Base-by-base conservation (phyloP, 2,797 vertebrate genomes). In the Ctenopoma kingsleyae region DNA sequence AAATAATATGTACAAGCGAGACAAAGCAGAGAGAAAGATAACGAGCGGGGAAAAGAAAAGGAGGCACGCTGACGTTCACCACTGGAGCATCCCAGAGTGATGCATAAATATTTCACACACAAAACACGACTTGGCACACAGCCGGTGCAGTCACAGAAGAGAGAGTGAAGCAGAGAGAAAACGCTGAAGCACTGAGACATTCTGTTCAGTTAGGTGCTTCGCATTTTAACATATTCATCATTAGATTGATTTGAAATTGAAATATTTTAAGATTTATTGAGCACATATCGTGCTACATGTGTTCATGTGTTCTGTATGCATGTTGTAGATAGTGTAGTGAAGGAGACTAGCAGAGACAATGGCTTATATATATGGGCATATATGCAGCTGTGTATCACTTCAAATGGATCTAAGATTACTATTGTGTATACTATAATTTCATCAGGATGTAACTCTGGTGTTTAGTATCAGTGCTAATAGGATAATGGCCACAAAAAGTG, bases 51-150 rank as follows among this genome's bases (percentile, higher is more conserved):
- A 61, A 59, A 56, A 68, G 57, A 63, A 59, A 72, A 51, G 72
- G 52, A 76, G 67, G 67, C 47, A 75, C 66, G 76, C 80, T 85
- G 85, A 71, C 32, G 52, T 79, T 89, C 81, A 77, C 81, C 80
- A 73, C 71, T 76, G 81, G 83, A 87, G 75, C 75, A 85, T 83
- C 72, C 78, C 71, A 83, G 75, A 89, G 87, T 44, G 17, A 71
- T 72, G 70, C 83, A 90, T 91, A 67, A 88, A 89, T 88, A 89
- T 88, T 88, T 89, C 78, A 91, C 78, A 77, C 60, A 50, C 62
- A 46, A 78, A 84, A 87, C 83, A 78, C 69, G 41, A 68, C 84
- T 81, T 85, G 87, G 83, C 86, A 66, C 76, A 58, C 71, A 70
- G 86, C 84, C 75, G 76, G 70, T 38, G 13, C 69, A 50, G 27